These are phyloP conservation scores for Nanorana parkeri DNA, from an alignment of 2,113 vertebrate genomes.

Conservation along the genomic window DNA sequence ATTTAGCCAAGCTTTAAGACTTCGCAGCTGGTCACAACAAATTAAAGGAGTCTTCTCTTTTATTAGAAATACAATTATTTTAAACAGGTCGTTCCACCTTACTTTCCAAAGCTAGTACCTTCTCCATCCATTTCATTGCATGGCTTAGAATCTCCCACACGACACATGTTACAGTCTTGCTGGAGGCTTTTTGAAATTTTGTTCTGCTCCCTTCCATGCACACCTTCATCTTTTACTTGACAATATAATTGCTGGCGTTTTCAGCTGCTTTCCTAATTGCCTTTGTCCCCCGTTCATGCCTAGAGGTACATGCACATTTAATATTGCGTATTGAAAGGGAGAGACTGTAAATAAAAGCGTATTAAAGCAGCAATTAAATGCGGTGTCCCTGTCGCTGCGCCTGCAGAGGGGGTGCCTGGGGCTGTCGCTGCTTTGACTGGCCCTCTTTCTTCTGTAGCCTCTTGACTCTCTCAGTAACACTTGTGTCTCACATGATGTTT, in stretches of 20 bases:
- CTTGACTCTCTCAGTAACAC: conserved; percentile 58
- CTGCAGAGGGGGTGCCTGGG: conserved; percentile 43
- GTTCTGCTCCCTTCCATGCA: neutral
- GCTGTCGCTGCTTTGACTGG: conserved; percentile 39
- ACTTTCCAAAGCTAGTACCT: neutral
- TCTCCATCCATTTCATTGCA: neutral
- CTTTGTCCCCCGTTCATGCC: conserved; percentile 21
- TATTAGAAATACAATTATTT: neutral
- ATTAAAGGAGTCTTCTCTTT: no score
- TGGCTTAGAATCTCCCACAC: neutral
- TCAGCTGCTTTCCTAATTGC: conserved; percentile 25
- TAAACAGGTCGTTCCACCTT: neutral
- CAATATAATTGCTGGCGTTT: conserved; percentile 16
- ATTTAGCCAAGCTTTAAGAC: no score
- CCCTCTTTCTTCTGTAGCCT: conserved; percentile 19
- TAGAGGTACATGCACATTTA: conserved; percentile 18
- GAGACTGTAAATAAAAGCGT: conserved; percentile 37
- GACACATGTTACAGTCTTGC: neutral
- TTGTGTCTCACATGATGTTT: conserved; percentile 55
- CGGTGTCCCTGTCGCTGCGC: conserved; percentile 17
- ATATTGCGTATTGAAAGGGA: conserved; percentile 21
- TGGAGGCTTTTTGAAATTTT: neutral
- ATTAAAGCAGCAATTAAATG: conserved; percentile 49
- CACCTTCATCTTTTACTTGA: conserved; percentile 27
- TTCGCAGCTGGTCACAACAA: no score